phyloP scores from a whole-genome alignment of 2,888 invertebrate genomes.

The Aproaerema taeniolella region DNA sequence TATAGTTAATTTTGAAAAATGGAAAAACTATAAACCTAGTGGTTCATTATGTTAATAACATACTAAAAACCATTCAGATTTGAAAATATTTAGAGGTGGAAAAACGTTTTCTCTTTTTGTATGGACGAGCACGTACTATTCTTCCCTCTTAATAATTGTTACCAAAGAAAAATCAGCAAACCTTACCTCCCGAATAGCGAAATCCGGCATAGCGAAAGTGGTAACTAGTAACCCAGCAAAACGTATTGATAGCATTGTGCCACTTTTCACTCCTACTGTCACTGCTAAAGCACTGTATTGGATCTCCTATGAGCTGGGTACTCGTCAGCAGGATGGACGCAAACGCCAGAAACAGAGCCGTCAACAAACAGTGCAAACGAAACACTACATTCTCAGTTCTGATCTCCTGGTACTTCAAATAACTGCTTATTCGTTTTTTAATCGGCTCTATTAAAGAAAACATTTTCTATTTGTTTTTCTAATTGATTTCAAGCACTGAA shows the following conservation, averaged over 20 bases:
- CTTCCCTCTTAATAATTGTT: too few species aligned
- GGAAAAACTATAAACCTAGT: too few species aligned
- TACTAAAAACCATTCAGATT: too few species aligned
- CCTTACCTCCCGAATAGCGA: neutral
- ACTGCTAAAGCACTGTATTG: constrained; percentile 5
- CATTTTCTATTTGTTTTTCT: constrained; percentile 1
- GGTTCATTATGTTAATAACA: too few species aligned
- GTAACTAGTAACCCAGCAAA: constrained; percentile 6
- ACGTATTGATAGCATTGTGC: constrained; percentile 1
- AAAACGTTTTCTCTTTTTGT: too few species aligned
- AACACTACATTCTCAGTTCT: constrained; percentile 3
- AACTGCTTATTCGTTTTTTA: neutral
- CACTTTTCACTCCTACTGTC: neutral
- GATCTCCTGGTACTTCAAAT: constrained; percentile 5
- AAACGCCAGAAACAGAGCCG: neutral
- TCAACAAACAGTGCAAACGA: constrained; percentile 5
- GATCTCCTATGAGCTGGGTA: constrained; percentile 5
- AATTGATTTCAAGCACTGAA: neutral
- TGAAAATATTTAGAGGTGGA: too few species aligned
- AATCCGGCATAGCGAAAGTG: constrained; percentile 7
- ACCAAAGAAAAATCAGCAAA: too few species aligned
- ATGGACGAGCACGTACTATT: too few species aligned
- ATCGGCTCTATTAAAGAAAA: neutral
- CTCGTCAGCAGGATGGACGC: constrained; percentile 6
- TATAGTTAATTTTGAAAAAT: too few species aligned